phyloP scores from a whole-genome alignment of 1,140 invertebrate species.

The Nasonia vitripennis region DNA sequence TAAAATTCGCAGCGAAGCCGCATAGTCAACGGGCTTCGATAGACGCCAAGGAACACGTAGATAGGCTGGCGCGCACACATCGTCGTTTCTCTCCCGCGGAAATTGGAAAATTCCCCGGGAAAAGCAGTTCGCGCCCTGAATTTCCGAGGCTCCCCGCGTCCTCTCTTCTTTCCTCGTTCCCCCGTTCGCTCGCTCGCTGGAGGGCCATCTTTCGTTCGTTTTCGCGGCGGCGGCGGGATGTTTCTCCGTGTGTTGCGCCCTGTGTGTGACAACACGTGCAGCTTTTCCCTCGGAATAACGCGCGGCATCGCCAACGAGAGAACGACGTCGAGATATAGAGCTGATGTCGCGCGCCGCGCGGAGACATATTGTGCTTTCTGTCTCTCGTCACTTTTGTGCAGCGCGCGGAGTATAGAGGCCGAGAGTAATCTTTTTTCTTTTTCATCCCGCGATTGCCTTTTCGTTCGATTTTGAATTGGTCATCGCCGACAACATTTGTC shows the following conservation, averaged over 20 bases:
- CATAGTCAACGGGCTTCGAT: not conserved
- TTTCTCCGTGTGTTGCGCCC: not conserved
- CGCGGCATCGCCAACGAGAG: constrained; percentile 36
- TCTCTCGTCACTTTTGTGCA: not conserved
- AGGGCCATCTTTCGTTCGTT: constrained; percentile 3
- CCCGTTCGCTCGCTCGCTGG: too few relatives aligned
- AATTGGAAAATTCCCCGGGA: constrained; percentile 63
- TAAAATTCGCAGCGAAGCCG: too few relatives aligned
- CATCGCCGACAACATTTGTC: too few relatives aligned
- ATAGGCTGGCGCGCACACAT: not conserved
- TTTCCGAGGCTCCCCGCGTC: constrained; percentile 63
- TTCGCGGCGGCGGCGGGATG: not conserved
- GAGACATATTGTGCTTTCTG: not conserved
- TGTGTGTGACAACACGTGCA: constrained; percentile 21
- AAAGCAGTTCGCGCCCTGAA: constrained; percentile 51
- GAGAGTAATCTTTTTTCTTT: not conserved
- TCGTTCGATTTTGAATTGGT: too few relatives aligned
- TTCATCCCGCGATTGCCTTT: not conserved
- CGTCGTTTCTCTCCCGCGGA: constrained; percentile 18
- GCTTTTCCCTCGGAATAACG: constrained; percentile 37
- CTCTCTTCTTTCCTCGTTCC: constrained; percentile 46
- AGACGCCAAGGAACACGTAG: not conserved
- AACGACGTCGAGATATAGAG: constrained; percentile 26
- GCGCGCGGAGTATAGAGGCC: not conserved
- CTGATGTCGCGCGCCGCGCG: not conserved